Evolutionary conservation across 2,888 invertebrate genomes (phyloP), one percentile per base, ranked within the genome.

Genomic region (Brachyopa scutellaris): DNA sequence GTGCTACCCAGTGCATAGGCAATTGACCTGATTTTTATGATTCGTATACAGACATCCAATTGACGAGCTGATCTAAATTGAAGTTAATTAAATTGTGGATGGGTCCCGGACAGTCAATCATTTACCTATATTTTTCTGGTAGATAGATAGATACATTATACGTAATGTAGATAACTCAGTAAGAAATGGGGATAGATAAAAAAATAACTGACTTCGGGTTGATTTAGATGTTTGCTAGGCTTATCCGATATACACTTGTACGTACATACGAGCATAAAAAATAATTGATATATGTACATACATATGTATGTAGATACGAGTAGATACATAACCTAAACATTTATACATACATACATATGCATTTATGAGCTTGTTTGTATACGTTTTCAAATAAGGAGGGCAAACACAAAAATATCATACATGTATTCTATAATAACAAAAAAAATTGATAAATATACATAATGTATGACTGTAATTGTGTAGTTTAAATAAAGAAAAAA

Each of bases 21-120:
- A 66, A 66, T 80, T 74, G 80, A 80, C 80, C 80, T 69, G 76
- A 36, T 80, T 80, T 76, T 47, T 73, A 45, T 62, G 47, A 62
- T 59, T 76, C 31, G 17, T 4, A n/a, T n/a, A 55, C 29, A 19
- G 42, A 53, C 31, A 19, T 38, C 29, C 62, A 69, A 69, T 69
- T 74, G 55, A 80, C 42, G 55, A 40, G 67, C 38, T 55, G 40
- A 17, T 74, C 49, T 66, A 66, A 78, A 72, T 72, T 78, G 72
- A 78, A 78, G 59, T 57, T 78, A 78, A 78, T 78, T 78, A 78
- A 70, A 57, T 57, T 45, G 69, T 47, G 15, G 26, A 21, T 17
- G n/a, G 3, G 17, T 4, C 4, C 7, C 13, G 38, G 29, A 8
- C 8, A 6, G 49, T 17, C 17, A 8, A 23, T 21, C 33, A 31